Conservation (phyloP, 2,888 invertebrate genomes). For the Choreutis nemorana region DNA sequence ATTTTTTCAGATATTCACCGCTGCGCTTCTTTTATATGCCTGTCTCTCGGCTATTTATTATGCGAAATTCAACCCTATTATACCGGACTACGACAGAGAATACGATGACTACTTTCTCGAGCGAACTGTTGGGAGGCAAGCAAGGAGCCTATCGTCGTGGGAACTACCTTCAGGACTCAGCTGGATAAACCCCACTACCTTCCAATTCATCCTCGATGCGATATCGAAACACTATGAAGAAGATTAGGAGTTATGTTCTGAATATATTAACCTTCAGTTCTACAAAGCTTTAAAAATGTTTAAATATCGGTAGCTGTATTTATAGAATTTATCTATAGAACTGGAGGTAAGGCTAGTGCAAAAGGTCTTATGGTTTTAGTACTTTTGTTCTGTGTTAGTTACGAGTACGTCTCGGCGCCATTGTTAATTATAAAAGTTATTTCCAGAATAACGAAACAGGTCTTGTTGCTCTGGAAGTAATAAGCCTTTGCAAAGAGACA, state of each 20-base stretch:
- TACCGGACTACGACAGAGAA: constrained; percentile 78
- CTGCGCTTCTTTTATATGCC: constrained; percentile 81
- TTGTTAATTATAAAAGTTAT: too few relatives aligned
- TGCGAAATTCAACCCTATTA: constrained; percentile 84
- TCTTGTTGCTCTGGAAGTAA: too few relatives aligned
- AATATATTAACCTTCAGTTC: too few relatives aligned
- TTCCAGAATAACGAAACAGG: too few relatives aligned
- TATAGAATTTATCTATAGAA: too few relatives aligned
- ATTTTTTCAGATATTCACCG: constrained; percentile 77
- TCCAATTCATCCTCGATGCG: constrained; percentile 73
- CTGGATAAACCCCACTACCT: constrained; percentile 69
- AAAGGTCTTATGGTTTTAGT: too few relatives aligned
- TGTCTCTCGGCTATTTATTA: constrained; percentile 88
- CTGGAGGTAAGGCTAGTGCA: too few relatives aligned
- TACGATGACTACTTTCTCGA: constrained; percentile 79
- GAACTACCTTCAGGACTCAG: constrained; percentile 48
- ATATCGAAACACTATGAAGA: constrained; percentile 42
- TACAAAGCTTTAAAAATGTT: too few relatives aligned
- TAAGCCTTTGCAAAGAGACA: too few relatives aligned
- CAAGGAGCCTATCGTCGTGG: constrained; percentile 39
- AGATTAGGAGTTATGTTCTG: constrained; percentile 21
- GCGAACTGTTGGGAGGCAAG: constrained; percentile 66
- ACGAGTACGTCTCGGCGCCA: too few relatives aligned
- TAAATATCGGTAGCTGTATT: too few relatives aligned
- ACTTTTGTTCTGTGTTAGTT: too few relatives aligned